A percentile compares a stretch with the other conserved stretches of the same genome.
Evolutionary conservation across 2,888 invertebrate genomes (phyloP).

Genomic region (Rhagonycha fulva): DNA sequence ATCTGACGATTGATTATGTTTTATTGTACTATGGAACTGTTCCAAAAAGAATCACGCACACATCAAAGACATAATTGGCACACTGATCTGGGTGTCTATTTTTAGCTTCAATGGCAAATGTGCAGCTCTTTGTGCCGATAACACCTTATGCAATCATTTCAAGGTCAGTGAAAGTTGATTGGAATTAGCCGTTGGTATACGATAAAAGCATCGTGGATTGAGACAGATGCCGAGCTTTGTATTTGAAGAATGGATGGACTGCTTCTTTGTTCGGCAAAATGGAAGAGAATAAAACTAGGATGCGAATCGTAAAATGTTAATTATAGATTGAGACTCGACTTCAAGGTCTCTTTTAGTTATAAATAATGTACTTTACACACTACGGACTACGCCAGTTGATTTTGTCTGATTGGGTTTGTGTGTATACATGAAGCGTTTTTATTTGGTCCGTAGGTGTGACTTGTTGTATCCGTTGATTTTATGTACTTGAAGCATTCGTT

Average conservation of each 20-base stretch:
- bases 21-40: no score
- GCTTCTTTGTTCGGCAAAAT: background rate
- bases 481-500: background rate
- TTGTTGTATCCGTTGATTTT: background rate
- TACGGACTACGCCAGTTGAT: conserved; percentile 4
- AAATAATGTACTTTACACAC: conserved; percentile 19
- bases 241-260: background rate
- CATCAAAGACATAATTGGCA: conserved; percentile 35
- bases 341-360: conserved; percentile 38
- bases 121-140: conserved; percentile 39
- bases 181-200: conserved; percentile 6
- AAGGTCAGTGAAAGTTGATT: conserved; percentile 52
- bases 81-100: conserved; percentile 45
- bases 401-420: conserved; percentile 5
- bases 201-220: background rate
- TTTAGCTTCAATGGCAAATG: conserved; percentile 41
- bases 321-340: conserved; percentile 44
- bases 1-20: no score
- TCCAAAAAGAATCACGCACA: background rate
- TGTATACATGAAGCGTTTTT: background rate
- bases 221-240: background rate
- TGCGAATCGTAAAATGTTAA: conserved; percentile 42
- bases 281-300: conserved; percentile 33
- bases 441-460: background rate
- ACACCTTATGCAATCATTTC: conserved; percentile 47